Base-by-base conservation (phyloP, 2,113 vertebrate genomes). In the Oreocharis arfaki region DNA sequence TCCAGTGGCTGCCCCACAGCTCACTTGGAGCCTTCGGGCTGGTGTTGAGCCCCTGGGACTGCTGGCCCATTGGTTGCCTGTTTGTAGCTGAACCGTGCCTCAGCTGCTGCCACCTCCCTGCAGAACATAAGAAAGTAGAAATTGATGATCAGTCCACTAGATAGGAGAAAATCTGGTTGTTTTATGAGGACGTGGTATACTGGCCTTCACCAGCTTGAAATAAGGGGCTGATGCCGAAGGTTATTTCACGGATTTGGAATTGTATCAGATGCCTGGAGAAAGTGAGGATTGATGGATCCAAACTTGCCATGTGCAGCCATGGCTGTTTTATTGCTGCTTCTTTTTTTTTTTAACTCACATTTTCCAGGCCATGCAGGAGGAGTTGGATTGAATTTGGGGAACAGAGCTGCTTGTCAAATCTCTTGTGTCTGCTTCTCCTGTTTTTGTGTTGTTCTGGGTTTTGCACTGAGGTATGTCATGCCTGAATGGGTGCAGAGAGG, bases 341-440 rank as follows among this genome's bases (percentile, higher is more conserved):
- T 41, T n/a, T n/a, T 59, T 21, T 28, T 49, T 70, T 41, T 28
- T 3, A 3, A 6, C 8, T 84, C 1, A 0, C 2, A 1, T 73
- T 81, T 89, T 84, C 35, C 60, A 79, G 55, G 23, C 35, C 32
- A 5, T 0, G 0, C 18, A 24, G 61, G 16, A 59, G 10, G 10
- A 53, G 15, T 42, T 2, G 5, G 14, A 13, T 44, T 55, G 46
- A 42, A 46, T 49, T 76, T 37, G 32, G 26, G 64, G 16, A 71
- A 14, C 18, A 53, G 16, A 50, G 46, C 24, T 6, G 3, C 46
- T 61, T 50, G 42, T 75, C 50, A 56, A 13, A 26, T 61, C 50
- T n/a, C 19, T 30, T 33, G 19, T 46, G 42, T 70, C 16, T n/a
- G 27, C 52, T 83, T 80, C 56, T 44, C 26, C 33, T 42, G 3